Percentiles rank a stretch among this genome's conserved stretches.
These are phyloP conservation scores for Sardina pilchardus DNA, from an alignment of 2,113 vertebrate genomes.

Conservation along the genomic window DNA sequence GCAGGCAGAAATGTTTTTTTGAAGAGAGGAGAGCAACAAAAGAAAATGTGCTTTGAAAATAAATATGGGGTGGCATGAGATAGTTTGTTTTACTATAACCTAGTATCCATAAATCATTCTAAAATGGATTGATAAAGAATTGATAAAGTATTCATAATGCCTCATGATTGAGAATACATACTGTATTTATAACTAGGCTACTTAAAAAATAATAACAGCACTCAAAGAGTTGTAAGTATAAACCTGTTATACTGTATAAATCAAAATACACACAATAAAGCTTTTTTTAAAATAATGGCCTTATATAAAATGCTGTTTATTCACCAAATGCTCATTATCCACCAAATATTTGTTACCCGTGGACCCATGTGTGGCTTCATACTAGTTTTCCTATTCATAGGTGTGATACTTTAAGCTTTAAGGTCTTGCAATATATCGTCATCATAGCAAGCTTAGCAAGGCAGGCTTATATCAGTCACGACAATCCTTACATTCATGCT, in stretches of 20 bases:
- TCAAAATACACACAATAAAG: too few relatives aligned
- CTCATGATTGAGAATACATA: not conserved
- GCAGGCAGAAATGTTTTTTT: not conserved
- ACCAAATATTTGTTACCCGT: too few relatives aligned
- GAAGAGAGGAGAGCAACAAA: not conserved
- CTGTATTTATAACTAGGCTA: not conserved
- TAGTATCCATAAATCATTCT: not conserved
- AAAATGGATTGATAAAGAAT: not conserved
- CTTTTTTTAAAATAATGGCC: too few relatives aligned
- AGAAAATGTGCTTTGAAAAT: not conserved
- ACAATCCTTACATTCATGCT: not conserved
- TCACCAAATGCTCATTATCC: too few relatives aligned
- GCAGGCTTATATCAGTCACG: too few relatives aligned
- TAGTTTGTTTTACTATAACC: not conserved
- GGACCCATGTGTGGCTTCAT: too few relatives aligned
- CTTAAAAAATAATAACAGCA: not conserved
- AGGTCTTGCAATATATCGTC: too few relatives aligned
- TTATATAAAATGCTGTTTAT: too few relatives aligned
- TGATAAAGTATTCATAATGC: not conserved
- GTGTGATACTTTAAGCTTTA: too few relatives aligned
- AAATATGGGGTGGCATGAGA: not conserved
- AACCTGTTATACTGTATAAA: too few relatives aligned
- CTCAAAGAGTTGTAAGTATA: not conserved
- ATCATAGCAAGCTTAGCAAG: too few relatives aligned
- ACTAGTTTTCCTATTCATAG: too few relatives aligned